A percentile compares a stretch with the other conserved stretches of the same genome.
These are phyloP conservation scores for Cephus runcator DNA, from an alignment of 2,888 invertebrate genomes.

Conservation along the genomic window DNA sequence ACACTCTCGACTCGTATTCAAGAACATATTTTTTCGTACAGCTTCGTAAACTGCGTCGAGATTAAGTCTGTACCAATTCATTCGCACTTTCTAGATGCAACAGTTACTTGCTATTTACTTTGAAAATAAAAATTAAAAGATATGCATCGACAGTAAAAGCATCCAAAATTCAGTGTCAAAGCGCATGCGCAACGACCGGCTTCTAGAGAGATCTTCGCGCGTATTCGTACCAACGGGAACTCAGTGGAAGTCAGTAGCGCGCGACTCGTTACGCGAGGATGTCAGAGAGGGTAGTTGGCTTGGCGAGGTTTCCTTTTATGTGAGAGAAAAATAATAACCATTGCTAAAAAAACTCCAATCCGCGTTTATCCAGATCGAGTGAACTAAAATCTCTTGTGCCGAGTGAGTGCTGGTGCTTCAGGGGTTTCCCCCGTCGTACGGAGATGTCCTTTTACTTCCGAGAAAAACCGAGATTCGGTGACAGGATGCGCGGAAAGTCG, in stretches of 20 bases:
- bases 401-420: conserved; percentile 8
- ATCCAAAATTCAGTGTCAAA: background rate
- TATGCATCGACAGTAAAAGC: background rate
- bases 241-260: background rate
- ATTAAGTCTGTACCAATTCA: background rate
- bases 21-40: background rate
- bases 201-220: conserved; percentile 3
- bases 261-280: background rate
- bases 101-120: background rate
- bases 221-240: background rate
- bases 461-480: conserved; percentile 56
- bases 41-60: background rate
- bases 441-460: conserved; percentile 60
- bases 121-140: background rate
- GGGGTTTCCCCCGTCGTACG: background rate
- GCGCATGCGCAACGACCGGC: conserved; percentile 3
- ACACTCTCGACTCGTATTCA: background rate
- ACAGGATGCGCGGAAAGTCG: conserved; percentile 54
- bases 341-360: background rate
- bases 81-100: background rate
- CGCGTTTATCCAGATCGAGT: background rate
- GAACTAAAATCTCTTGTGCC: background rate
- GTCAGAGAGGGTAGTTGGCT: background rate
- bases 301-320: background rate
- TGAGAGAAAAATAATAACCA: background rate